Base-by-base conservation (phyloP, 2,888 invertebrate genomes). In the Formica aserva region DNA sequence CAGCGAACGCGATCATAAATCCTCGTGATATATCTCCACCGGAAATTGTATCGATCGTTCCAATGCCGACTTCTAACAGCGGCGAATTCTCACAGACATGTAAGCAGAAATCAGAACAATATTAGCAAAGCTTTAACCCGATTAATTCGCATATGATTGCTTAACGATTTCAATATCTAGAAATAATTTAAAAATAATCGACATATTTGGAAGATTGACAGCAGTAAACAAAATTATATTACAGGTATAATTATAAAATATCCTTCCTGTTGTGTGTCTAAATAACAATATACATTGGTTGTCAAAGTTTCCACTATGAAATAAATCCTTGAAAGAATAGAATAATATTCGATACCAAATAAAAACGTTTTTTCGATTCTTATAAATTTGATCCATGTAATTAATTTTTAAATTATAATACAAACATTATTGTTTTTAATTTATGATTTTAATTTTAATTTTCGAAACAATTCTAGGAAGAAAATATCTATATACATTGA, bases 1-100 rank as follows among this genome's bases (percentile, higher is more conserved):
- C 77, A 77, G 38, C 67, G 55, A 67, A 32, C 38, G n/a, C 69
- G 57, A 32, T 57, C 13, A 57, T 78, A 78, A 78, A 78, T 78
- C 41, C 77, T n/a, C 11, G 69, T 60, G 71, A 71, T 78, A 22
- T 71, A 78, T 71, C 15, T 60, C 78, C n/a, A 69, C 45, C 71
- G 78, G 71, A 78, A 78, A 71, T 78, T 78, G 60, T 71, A 78
- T 78, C 78, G 57, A 78, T 29, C 69, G 41, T 29, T 18, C 45
- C 55, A 26, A 66, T 26, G n/a, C 52, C 77, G 55, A 41, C 69
- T 41, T 78, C 32, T 41, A 69, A 69, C 69, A 32, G n/a, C n/a
- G 41, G 13, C 26, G 26, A 35, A 48, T 18, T 69, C 41, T 57
- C 38, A 18, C 38, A 69, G 26, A 35, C 22, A 15, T 67, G 29